Evolutionary conservation across 2,113 vertebrate genomes (phyloP), one percentile per base, ranked within the genome.

Genomic region (Orcinus orca): DNA sequence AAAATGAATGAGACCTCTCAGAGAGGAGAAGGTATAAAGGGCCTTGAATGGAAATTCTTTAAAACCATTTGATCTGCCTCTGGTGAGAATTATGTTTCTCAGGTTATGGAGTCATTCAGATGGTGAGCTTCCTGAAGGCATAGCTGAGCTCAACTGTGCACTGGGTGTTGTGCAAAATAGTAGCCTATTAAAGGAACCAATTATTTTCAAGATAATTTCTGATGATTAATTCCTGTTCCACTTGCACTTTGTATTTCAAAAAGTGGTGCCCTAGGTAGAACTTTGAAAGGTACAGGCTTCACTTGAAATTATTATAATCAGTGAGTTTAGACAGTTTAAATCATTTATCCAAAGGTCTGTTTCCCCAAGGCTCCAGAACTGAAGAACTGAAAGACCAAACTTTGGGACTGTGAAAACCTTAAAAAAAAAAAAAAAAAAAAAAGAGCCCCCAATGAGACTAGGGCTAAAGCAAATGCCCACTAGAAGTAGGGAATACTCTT

Each of bases 191-290:
- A 91, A 80, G 53, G 13, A 92, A 71, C 79, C n/a, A 90, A 73
- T 47, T 79, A 79, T 29, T 86, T 41, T 76, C 67, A 68, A 89
- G 47, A 63, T 65, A 92, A 60, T 63, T 91, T 92, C 65, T 90
- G 58, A 96, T 94, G 85, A 77, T n/a, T 53, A 94, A 23, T 89
- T 93, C 41, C 77, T 84, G 63, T 85, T 67, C 86, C 33, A 95
- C 33, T 33, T 88, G 60, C 50, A 93, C 71, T 88, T 62, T 77
- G 17, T 74, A 41, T 90, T 95, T 80, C 81, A 71, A 96, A 97
- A 97, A 74, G 36, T 84, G 8, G 18, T 83, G 25, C 10, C 33
- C 36, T 41, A 23, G 18, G 15, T 41, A 95, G 47, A 76, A 70
- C 18, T 73, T 83, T 77, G 23, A 90, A 94, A 90, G 44, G 41